A percentile compares a stretch with the other conserved stretches of the same genome.
Evolutionary conservation across 1,140 invertebrate species (phyloP).

Genomic region (Drosophila hydei): DNA sequence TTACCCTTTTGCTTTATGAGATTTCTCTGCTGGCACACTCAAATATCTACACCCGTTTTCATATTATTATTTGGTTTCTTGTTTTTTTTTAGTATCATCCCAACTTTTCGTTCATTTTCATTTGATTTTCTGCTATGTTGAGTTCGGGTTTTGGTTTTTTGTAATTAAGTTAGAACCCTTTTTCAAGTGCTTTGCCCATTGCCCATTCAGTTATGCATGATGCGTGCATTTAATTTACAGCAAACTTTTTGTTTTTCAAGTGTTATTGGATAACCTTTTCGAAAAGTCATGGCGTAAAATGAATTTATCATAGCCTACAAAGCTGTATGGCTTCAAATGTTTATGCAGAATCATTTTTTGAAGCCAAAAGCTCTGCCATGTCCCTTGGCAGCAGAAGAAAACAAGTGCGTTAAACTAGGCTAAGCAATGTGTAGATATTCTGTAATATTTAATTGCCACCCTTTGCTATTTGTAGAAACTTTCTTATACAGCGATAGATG

Average conservation of each 20-base stretch:
- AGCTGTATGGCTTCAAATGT: constrained; percentile 9
- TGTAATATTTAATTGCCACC: neutral
- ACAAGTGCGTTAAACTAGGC: neutral
- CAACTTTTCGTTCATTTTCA: constrained; percentile 36
- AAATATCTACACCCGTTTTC: constrained; percentile 41
- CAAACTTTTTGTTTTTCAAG: constrained; percentile 62
- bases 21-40: constrained; percentile 56
- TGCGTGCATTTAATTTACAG: constrained; percentile 61
- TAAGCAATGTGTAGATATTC: neutral
- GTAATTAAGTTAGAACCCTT: constrained; percentile 76
- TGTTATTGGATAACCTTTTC: constrained; percentile 63
- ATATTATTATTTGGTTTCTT: constrained; percentile 22
- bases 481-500: too few species aligned
- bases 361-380: neutral
- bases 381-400: constrained; percentile 1
- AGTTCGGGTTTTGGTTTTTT: constrained; percentile 54
- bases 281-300: constrained; percentile 60
- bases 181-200: constrained; percentile 55
- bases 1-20: constrained; percentile 50
- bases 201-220: constrained; percentile 47
- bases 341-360: constrained; percentile 34
- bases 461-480: neutral
- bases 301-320: constrained; percentile 51
- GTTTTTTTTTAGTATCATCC: neutral
- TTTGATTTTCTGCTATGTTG: constrained; percentile 67